Base-by-base conservation (phyloP, 2,888 invertebrate species). In the Amitus sp. region DNA sequence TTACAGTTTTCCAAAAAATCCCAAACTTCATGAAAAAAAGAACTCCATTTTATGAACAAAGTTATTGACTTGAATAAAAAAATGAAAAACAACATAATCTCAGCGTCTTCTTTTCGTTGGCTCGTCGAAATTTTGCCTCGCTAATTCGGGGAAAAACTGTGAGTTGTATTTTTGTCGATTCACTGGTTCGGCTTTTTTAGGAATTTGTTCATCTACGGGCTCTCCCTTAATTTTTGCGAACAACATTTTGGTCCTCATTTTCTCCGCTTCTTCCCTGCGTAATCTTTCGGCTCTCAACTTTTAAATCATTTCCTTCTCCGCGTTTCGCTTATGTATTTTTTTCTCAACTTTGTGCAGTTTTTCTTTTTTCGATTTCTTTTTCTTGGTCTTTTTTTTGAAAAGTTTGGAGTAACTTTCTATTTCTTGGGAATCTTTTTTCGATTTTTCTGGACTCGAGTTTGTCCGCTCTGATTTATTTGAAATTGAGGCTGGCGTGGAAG, bases 141-240 rank as follows among this genome's bases (percentile, higher is more conserved):
- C 94, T 48, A 94, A 79, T 81, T 93, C 89, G 13, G 98, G 98
- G 85, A 97, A 98, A 82, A 96, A 98, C 81, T 98, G 97, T 1
- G 96, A 96, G 84, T 96, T 96, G 78, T 98, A 98, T 83, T 92
- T 93, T 74, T 93, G 91, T 67, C 88, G 86, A 19, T 90, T 82
- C 64, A 70, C 73, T 45, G 79, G 80, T 42, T 79, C 72, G 34
- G n/a, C n/a, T n/a, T n/a, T n/a, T n/a, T n/a, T n/a, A n/a, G 75
- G 66, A 57, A 73, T 69, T 17, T 73, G 66, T 50, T 65, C 53
- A 28, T 73, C 60, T n/a, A 75, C 70, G 60, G 79, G 67, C 47
- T 85, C 85, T n/a, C 88, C 88, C 68, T 87, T 84, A 1, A 91
- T 78, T 76, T 88, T 89, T n/a, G 87, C 88, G 52, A 97, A 81